Percentiles rank a stretch among this genome's conserved stretches.
Evolutionary conservation across 2,888 invertebrate genomes (phyloP).

Genomic region (Dolichopus griseipennis): DNA sequence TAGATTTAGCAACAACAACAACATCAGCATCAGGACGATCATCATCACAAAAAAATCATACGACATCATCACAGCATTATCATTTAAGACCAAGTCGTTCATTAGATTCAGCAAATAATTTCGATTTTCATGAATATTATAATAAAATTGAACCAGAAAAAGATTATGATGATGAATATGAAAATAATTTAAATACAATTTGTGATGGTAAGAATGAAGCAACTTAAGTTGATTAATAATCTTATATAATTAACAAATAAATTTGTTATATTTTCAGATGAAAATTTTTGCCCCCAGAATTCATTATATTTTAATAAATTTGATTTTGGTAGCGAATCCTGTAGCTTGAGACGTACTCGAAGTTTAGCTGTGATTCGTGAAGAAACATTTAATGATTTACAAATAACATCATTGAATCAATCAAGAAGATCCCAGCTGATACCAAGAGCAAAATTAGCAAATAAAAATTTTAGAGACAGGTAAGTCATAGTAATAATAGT

Average conservation of each 20-base stretch:
- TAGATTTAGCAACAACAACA: conserved; percentile 47
- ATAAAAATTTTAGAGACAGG: conserved; percentile 67
- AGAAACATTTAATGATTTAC: conserved; percentile 62
- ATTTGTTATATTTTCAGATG: background rate
- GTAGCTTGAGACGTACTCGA: conserved; percentile 57
- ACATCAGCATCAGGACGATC: conserved; percentile 32
- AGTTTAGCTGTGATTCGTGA: conserved; percentile 71
- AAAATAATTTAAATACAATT: background rate
- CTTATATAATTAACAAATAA: too few species aligned
- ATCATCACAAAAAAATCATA: conserved; percentile 31
- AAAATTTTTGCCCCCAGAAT: conserved; percentile 11
- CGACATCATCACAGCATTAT: conserved; percentile 27
- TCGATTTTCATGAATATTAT: conserved; percentile 40
- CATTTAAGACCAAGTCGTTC: conserved; percentile 37
- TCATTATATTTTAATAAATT: conserved; percentile 25
- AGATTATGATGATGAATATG: conserved; percentile 24
- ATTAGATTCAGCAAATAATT: conserved; percentile 37
- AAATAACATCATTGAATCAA: conserved; percentile 54
- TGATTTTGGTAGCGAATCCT: conserved; percentile 40
- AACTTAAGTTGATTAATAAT: background rate
- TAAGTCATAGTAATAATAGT: conserved; percentile 33
- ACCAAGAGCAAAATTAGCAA: conserved; percentile 69
- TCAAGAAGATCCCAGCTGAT: conserved; percentile 66
- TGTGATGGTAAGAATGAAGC: background rate
- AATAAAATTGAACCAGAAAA: conserved; percentile 40